Base-by-base conservation (phyloP, 2,888 invertebrate genomes). In the Polymixis lichenea region DNA sequence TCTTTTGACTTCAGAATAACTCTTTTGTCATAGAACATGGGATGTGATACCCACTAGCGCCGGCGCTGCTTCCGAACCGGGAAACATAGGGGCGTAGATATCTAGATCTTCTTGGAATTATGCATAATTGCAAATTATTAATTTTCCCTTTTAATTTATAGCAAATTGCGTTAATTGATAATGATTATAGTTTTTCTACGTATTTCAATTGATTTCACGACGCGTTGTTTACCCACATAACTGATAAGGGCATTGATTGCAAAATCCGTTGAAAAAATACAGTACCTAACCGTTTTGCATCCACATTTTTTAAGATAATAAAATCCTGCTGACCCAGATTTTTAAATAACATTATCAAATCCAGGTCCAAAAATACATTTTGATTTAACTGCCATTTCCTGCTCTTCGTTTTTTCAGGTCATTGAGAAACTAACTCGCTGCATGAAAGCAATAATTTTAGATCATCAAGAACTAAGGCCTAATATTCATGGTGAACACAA, bases 341-440 rank as follows among this genome's bases (percentile, higher is more conserved):
- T 74, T 1, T 28, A 58, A 74, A 60, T 51, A 28, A 22, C 15
- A 38, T 49, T 51, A 60, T 49, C 38, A 72, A 25, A n/a, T 46
- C 22, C 9, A 49, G 7, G 1, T 46, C 25, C 17, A 13, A 73
- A 73, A 73, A 72, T 72, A 73, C 13, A 55, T 22, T 43, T 43
- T 11, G 1, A 22, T 43, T 58, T 11, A 13, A 53, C 2, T 9
- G 51, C 17, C 9, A 61, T 62, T 43, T 43, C 19, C 32, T 17
- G 15, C 38, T 13, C 13, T 2, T 0, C 8, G 49, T 22, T 61
- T 13, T 72, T 77, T 28, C 49, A 95, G 95, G 95, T 95, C 8
- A 93, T 94, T 51, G 95, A 95, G 80, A 95, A 95, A 86, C 83
- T 95, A 17, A 89, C 85, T 22, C 85, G 91, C 7, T 90, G 88